Conservation (phyloP, 2,113 vertebrate genomes). For the Carassius carassius region DNA sequence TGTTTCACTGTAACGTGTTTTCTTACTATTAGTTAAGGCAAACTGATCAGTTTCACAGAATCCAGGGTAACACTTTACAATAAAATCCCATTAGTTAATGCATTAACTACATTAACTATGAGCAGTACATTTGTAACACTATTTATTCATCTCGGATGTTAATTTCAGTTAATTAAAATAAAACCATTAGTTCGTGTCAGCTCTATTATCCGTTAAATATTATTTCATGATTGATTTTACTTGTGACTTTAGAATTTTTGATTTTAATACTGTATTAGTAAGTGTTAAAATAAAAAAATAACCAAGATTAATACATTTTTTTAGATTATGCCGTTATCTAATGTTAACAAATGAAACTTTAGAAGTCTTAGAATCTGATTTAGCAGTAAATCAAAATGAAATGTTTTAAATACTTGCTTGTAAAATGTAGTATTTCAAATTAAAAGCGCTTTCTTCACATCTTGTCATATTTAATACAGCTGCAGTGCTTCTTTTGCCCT, state of each 20-base stretch:
- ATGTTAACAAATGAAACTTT: no score
- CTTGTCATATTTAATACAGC: background rate
- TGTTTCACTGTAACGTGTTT: background rate
- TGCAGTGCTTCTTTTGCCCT: constrained; percentile 36
- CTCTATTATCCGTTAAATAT: background rate
- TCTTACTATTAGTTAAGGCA: background rate
- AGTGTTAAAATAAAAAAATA: background rate
- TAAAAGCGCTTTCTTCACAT: background rate
- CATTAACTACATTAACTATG: background rate
- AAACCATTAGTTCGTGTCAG: background rate
- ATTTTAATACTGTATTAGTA: background rate
- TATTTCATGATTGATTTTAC: background rate
- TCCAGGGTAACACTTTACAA: background rate
- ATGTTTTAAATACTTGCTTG: background rate
- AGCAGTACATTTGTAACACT: background rate
- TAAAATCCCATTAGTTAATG: background rate
- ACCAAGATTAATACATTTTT: background rate
- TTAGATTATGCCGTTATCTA: no score
- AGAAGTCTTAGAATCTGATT: no score
- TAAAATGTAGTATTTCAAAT: background rate
- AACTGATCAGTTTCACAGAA: background rate
- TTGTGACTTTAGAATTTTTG: background rate
- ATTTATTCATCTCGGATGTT: background rate
- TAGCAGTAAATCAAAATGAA: background rate
- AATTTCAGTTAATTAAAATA: background rate